Evolutionary conservation across 2,113 vertebrate species (phyloP).

Genomic region (Urocolius indicus): DNA sequence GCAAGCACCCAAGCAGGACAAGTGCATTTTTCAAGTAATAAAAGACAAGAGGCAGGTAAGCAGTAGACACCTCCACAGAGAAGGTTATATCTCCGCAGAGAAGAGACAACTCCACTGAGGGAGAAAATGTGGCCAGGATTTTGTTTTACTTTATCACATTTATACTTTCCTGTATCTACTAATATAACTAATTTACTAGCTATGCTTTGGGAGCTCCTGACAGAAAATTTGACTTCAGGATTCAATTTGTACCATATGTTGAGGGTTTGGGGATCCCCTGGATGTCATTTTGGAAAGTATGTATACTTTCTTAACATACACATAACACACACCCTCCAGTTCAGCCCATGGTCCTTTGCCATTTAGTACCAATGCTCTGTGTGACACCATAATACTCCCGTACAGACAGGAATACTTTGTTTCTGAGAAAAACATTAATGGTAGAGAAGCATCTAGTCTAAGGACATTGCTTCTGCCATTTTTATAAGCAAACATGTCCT

Average conservation of each 20-base stretch:
- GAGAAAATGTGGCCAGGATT: not conserved
- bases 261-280: not conserved
- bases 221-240: not conserved
- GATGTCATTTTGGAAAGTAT: not conserved
- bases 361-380: fast-evolving
- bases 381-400: not conserved
- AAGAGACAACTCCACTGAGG: not conserved
- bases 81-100: not conserved
- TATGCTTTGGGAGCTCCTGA: not conserved
- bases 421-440: not conserved
- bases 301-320: not conserved
- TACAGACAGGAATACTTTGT: not conserved
- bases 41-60: not conserved
- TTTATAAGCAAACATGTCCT: not conserved
- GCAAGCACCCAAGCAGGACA: not conserved
- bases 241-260: not conserved
- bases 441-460: not conserved
- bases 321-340: not conserved
- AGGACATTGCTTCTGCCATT: not conserved
- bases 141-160: not conserved
- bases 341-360: not conserved
- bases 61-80: not conserved
- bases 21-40: not conserved
- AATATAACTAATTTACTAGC: not conserved
- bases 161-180: not conserved